phyloP scores from a whole-genome alignment of 37 sponge, comb jelly and placozoan species.

The Bolinopsis microptera region DNA sequence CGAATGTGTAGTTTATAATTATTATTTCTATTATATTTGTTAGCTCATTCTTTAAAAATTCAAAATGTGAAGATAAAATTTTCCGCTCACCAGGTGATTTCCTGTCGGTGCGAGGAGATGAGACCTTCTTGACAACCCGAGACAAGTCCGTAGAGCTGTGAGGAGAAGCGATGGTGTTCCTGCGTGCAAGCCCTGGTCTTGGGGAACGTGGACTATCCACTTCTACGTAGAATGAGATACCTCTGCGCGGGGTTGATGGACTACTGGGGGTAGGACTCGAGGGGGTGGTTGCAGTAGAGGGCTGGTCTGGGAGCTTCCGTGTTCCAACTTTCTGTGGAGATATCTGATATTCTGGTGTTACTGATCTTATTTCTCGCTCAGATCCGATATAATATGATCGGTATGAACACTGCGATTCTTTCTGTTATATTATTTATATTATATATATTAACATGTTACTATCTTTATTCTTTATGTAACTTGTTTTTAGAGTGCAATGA shows the following conservation, averaged over 20 bases:
- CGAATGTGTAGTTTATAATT: not conserved
- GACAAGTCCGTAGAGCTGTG: not conserved
- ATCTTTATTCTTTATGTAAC: too few relatives aligned
- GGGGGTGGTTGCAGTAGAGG: not conserved
- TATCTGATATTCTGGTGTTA: too few relatives aligned
- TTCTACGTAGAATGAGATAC: conserved; percentile 35
- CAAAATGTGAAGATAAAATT: not conserved
- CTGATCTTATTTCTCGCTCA: too few relatives aligned
- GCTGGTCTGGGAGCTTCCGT: not conserved
- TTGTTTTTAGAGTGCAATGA: too few relatives aligned
- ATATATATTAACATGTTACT: too few relatives aligned
- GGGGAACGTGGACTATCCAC: conserved; percentile 30
- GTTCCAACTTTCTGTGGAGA: not conserved
- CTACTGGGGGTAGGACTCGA: not conserved
- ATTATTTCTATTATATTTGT: not conserved
- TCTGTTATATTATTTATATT: too few relatives aligned
- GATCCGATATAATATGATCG: too few relatives aligned
- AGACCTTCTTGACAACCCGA: not conserved
- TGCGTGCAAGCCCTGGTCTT: not conserved
- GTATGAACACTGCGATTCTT: too few relatives aligned
- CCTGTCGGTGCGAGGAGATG: not conserved
- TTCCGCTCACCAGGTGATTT: not conserved
- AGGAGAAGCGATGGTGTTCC: conserved; percentile 33
- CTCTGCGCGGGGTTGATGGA: not conserved
- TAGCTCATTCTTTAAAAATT: not conserved